A percentile compares a stretch with the other conserved stretches of the same genome.
These are phyloP conservation scores for Tachina lurida DNA, from an alignment of 2,888 invertebrate species.

Conservation along the genomic window DNA sequence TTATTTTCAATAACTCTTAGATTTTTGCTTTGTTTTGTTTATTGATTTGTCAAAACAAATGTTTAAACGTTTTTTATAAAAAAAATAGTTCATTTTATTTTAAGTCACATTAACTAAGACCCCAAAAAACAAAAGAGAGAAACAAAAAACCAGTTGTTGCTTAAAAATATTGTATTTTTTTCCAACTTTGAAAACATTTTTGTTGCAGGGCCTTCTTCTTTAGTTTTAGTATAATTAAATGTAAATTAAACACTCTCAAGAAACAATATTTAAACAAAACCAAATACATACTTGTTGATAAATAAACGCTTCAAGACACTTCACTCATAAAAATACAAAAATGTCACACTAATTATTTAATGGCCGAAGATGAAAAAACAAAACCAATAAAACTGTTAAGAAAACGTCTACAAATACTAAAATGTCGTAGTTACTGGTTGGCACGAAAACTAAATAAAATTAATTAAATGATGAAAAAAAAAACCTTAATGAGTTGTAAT, in stretches of 20 bases:
- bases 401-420: not conserved
- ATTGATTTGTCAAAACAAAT: conserved; percentile 70
- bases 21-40: conserved; percentile 42
- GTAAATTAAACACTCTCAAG: conserved; percentile 56
- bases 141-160: conserved; percentile 53
- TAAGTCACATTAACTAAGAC: conserved; percentile 39
- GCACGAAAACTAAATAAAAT: not conserved
- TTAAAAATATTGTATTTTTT: conserved; percentile 18
- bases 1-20: conserved; percentile 12
- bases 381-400: not conserved
- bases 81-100: conserved; percentile 16
- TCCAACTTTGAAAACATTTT: not conserved
- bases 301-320: conserved; percentile 13
- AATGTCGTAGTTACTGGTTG: conserved; percentile 28
- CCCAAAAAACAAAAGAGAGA: not conserved
- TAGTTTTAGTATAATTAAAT: conserved; percentile 41
- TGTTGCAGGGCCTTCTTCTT: conserved; percentile 17
- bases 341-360: conserved; percentile 82
- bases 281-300: conserved; percentile 34
- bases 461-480: not conserved
- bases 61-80: conserved; percentile 60
- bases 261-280: conserved; percentile 31
- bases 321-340: conserved; percentile 69
- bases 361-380: conserved; percentile 68
- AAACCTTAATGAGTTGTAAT: not conserved